A percentile compares a stretch with the other conserved stretches of the same genome.
phyloP scores from a whole-genome alignment of 2,888 invertebrate species.

The Acrobasis suavella region DNA sequence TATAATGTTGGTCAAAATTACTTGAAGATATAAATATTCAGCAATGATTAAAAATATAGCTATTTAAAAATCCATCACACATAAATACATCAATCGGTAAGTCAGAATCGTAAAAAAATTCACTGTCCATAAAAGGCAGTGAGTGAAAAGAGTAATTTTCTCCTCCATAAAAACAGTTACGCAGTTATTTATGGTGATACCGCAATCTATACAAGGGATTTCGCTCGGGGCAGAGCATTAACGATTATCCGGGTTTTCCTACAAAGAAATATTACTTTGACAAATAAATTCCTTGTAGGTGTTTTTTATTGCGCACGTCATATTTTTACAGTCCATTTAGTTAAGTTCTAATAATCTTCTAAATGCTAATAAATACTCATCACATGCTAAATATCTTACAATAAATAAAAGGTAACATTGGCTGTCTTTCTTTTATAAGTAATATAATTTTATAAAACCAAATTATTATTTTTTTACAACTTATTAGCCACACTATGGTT shows the following conservation, averaged over 20 bases:
- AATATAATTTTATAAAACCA: too few relatives aligned
- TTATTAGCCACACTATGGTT: too few relatives aligned
- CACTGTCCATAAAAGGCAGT: conserved; percentile 68
- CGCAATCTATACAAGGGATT: conserved; percentile 79
- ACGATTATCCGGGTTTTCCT: conserved; percentile 72
- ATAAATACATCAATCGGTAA: conserved; percentile 28
- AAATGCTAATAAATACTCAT: too few relatives aligned
- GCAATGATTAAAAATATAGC: not conserved
- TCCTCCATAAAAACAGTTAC: conserved; percentile 80
- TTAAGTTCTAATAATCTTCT: too few relatives aligned
- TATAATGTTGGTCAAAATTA: not conserved
- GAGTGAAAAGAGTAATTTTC: conserved; percentile 73
- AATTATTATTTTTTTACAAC: too few relatives aligned
- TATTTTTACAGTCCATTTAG: conserved; percentile 28
- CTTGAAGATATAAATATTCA: not conserved
- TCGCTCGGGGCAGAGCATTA: conserved; percentile 72
- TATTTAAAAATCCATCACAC: conserved; percentile 10
- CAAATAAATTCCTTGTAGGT: conserved; percentile 69
- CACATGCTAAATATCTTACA: too few relatives aligned
- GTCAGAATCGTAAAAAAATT: conserved; percentile 61
- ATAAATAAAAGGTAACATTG: too few relatives aligned
- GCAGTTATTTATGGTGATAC: conserved; percentile 79
- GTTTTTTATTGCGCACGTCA: conserved; percentile 62
- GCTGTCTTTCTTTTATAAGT: too few relatives aligned
- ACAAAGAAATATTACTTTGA: conserved; percentile 77